These are phyloP conservation scores for Dysdera silvatica DNA, from an alignment of 1,140 invertebrate species.

Conservation along the genomic window DNA sequence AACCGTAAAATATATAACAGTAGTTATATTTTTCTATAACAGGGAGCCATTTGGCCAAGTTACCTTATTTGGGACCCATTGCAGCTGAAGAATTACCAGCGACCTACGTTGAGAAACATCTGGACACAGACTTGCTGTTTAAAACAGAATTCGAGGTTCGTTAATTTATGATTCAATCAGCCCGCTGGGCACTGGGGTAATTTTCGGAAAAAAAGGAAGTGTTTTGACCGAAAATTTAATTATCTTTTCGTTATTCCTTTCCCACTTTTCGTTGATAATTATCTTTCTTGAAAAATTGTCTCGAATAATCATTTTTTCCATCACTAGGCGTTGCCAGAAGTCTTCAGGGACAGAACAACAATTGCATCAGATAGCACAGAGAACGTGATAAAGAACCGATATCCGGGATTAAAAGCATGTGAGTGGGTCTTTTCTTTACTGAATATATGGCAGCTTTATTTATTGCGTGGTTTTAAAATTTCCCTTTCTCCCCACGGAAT, in stretches of 20 bases:
- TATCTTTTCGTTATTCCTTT: too few relatives aligned
- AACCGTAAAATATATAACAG: too few relatives aligned
- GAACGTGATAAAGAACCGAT: conserved; percentile 56
- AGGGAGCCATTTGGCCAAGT: conserved; percentile 25
- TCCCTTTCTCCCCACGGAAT: too few relatives aligned
- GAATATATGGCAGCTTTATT: too few relatives aligned
- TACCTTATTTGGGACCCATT: conserved; percentile 31
- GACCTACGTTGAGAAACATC: conserved; percentile 32
- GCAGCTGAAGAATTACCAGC: conserved; percentile 33
- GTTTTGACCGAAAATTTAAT: too few relatives aligned
- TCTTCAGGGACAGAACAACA: conserved; percentile 75
- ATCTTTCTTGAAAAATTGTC: not conserved
- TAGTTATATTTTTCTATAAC: not conserved
- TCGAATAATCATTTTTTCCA: not conserved
- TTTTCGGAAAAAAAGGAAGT: too few relatives aligned
- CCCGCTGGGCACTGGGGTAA: too few relatives aligned
- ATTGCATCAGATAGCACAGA: conserved; percentile 76
- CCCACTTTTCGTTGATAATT: too few relatives aligned
- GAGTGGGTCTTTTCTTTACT: too few relatives aligned
- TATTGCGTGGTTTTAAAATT: too few relatives aligned
- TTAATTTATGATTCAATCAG: too few relatives aligned
- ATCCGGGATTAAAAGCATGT: conserved; percentile 44
- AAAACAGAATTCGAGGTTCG: conserved; percentile 35
- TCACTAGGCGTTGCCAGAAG: conserved; percentile 60
- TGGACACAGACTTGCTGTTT: conserved; percentile 32